These are phyloP conservation scores for Panthera leo DNA, from an alignment of 2,113 vertebrate genomes.

Conservation along the genomic window DNA sequence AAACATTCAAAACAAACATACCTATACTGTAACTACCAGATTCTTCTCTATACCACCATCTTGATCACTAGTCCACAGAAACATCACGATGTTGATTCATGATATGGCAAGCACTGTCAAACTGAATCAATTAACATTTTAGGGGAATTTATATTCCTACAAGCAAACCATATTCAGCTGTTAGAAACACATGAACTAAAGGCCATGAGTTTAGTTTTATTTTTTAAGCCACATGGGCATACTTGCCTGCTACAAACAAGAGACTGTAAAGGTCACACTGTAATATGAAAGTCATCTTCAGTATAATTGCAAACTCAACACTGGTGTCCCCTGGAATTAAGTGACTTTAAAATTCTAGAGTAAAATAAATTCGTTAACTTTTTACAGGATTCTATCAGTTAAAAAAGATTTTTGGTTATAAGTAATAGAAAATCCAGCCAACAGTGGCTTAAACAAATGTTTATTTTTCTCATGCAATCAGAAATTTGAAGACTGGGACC, in stretches of 20 bases:
- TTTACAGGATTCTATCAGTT: not conserved
- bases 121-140: slow-evolving; percentile 77
- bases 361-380: slow-evolving; percentile 28
- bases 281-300: slow-evolving; percentile 46
- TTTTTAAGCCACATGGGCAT: slow-evolving; percentile 65
- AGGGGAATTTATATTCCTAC: slow-evolving; percentile 50
- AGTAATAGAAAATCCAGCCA: slow-evolving; percentile 17
- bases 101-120: slow-evolving; percentile 29
- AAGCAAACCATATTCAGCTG: slow-evolving; percentile 56
- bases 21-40: not conserved
- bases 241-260: slow-evolving; percentile 47
- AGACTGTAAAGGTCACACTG: slow-evolving; percentile 63
- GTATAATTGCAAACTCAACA: slow-evolving; percentile 35
- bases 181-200: slow-evolving; percentile 61
- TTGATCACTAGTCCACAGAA: slow-evolving; percentile 29
- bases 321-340: slow-evolving; percentile 44
- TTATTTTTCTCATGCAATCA: not conserved
- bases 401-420: slow-evolving; percentile 17
- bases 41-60: not conserved
- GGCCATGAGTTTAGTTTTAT: slow-evolving; percentile 59
- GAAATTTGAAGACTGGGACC: not conserved
- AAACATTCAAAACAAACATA: not conserved
- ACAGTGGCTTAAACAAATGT: not conserved
- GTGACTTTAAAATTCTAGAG: slow-evolving; percentile 23
- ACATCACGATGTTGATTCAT: slow-evolving; percentile 3